These are phyloP conservation scores for Megaceryle alcyon DNA, from an alignment of 2,797 vertebrate species.

Conservation along the genomic window DNA sequence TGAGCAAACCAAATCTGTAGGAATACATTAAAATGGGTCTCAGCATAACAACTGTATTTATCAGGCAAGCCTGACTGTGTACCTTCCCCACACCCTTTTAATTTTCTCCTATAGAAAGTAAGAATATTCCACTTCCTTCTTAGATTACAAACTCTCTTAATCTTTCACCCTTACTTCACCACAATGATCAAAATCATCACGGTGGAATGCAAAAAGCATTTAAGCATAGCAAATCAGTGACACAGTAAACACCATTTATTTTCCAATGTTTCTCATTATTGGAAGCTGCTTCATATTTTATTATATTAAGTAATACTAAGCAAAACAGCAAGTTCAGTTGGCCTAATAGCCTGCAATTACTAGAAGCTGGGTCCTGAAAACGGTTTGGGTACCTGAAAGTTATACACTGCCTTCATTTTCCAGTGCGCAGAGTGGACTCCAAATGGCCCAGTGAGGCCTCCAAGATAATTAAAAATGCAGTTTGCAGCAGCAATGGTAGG, in stretches of 20 bases:
- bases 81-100: neutral
- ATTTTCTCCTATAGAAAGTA: neutral
- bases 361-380: neutral
- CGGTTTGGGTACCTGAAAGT: neutral
- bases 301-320: neutral
- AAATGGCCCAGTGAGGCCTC: neutral
- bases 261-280: neutral
- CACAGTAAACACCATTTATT: neutral
- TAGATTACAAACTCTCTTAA: neutral
- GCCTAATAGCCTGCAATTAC: neutral
- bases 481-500: neutral
- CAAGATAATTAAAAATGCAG: neutral
- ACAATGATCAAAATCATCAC: neutral
- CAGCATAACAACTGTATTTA: neutral
- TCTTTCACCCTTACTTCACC: neutral
- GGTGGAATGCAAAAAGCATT: neutral
- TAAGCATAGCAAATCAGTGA: neutral
- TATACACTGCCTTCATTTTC: neutral
- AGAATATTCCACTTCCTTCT: neutral
- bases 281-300: neutral
- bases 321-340: neutral
- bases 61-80: neutral
- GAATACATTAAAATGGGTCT: neutral
- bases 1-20: conserved; percentile 63
- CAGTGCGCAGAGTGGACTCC: neutral